These are phyloP conservation scores for Myodes glareolus DNA, from an alignment of 2,113 vertebrate species.

Conservation along the genomic window DNA sequence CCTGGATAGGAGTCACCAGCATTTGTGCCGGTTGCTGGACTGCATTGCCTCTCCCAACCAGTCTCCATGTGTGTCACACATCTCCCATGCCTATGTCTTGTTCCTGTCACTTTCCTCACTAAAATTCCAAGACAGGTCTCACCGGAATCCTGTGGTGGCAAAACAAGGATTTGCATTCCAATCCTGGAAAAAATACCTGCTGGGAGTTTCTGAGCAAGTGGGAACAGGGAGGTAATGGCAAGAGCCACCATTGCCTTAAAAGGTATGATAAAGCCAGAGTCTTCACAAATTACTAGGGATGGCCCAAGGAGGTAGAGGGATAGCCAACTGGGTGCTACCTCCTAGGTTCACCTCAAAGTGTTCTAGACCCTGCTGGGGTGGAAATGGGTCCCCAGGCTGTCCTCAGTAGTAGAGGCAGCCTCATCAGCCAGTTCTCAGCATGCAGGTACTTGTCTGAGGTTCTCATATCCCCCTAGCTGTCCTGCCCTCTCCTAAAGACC, in stretches of 20 bases:
- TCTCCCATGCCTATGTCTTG: background rate
- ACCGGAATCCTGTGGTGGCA: background rate
- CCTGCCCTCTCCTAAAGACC: background rate
- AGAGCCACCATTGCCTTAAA: slow-evolving; percentile 69
- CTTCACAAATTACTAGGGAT: background rate
- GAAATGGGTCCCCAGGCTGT: background rate
- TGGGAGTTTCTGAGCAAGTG: slow-evolving; percentile 73
- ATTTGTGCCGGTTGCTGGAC: background rate
- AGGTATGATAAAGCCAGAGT: background rate
- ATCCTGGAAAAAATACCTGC: slow-evolving; percentile 53
- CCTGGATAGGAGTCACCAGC: background rate
- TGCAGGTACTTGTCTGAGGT: background rate
- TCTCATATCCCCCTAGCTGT: background rate
- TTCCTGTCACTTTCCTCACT: background rate
- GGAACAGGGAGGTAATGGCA: slow-evolving; percentile 60
- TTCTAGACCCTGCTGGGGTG: no score
- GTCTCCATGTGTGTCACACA: background rate
- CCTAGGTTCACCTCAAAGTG: background rate
- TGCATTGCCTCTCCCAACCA: no score
- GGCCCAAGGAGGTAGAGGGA: background rate
- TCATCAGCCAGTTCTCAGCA: fast-evolving
- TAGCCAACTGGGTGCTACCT: background rate
- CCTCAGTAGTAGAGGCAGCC: background rate
- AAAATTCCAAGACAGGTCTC: background rate
- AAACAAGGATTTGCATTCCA: slow-evolving; percentile 69